A percentile compares a stretch with the other conserved stretches of the same genome.
These are phyloP conservation scores for Cliona cf. orientalis DNA, from an alignment of 37 sponge, comb jelly and placozoan genomes.

Conservation along the genomic window DNA sequence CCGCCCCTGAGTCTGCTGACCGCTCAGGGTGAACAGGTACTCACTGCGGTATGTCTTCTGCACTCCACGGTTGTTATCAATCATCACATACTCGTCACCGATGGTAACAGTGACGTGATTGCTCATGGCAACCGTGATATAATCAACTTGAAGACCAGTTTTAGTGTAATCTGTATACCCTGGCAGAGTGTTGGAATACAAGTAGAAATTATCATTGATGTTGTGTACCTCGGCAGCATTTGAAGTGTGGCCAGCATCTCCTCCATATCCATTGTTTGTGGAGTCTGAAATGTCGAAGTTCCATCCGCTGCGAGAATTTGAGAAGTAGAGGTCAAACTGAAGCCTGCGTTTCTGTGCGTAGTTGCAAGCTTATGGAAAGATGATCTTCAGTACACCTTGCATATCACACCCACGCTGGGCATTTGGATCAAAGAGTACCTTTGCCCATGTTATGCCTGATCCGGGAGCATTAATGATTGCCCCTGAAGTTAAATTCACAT, in stretches of 20 bases:
- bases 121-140: background rate
- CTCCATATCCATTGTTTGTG: slow-evolving; percentile 15
- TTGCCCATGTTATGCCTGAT: too few species aligned
- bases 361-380: too few species aligned
- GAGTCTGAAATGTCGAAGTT: slow-evolving; percentile 34
- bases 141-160: slow-evolving; percentile 8
- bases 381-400: too few species aligned
- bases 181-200: slow-evolving; percentile 19
- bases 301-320: too few species aligned
- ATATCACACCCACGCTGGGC: too few species aligned
- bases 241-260: slow-evolving; percentile 24
- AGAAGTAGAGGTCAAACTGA: too few species aligned
- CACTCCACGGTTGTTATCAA: slow-evolving; percentile 33
- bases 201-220: background rate
- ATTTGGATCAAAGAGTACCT: too few species aligned
- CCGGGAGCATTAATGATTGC: too few species aligned
- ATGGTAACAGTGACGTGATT: slow-evolving; percentile 21
- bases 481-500: too few species aligned
- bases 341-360: too few species aligned
- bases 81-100: slow-evolving; percentile 29
- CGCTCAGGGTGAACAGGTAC: slow-evolving; percentile 30
- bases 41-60: slow-evolving; percentile 11
- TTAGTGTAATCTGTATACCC: slow-evolving; percentile 7
- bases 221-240: slow-evolving; percentile 51
- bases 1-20: too few species aligned